A percentile compares a stretch with the other conserved stretches of the same genome.
phyloP scores from a whole-genome alignment of 2,888 invertebrate genomes.

The Athripsodes cinereus region DNA sequence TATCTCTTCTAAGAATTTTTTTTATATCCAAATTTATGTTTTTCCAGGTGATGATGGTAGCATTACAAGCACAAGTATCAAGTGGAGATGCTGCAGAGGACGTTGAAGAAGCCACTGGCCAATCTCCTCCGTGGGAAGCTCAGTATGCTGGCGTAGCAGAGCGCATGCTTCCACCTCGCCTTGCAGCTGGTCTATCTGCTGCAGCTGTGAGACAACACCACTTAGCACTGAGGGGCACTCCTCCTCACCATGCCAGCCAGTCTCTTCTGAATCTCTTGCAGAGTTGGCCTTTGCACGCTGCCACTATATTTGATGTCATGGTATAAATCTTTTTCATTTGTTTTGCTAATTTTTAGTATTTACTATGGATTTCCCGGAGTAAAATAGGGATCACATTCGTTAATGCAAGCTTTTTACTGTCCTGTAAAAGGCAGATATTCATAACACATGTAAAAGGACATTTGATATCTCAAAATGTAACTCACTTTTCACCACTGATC shows the following conservation, averaged over 20 bases:
- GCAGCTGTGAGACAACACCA: constrained; percentile 88
- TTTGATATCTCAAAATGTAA: too few species aligned
- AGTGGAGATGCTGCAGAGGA: constrained; percentile 70
- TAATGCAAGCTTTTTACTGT: too few species aligned
- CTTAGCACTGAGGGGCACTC: constrained; percentile 82
- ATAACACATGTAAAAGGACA: too few species aligned
- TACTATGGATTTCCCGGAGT: too few species aligned
- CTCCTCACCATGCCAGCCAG: constrained; percentile 81
- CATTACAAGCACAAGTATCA: constrained; percentile 89
- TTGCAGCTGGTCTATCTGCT: constrained; percentile 70
- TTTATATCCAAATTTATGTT: not conserved
- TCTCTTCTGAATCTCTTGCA: constrained; percentile 88
- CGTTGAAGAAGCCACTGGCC: constrained; percentile 42
- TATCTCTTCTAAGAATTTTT: not conserved
- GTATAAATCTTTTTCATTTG: constrained; percentile 52
- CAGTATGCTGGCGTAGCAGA: constrained; percentile 58
- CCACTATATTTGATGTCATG: constrained; percentile 93
- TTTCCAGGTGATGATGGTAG: constrained; percentile 82
- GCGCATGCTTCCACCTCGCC: constrained; percentile 77
- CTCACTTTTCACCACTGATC: too few species aligned
- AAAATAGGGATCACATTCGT: too few species aligned
- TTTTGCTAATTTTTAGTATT: too few species aligned
- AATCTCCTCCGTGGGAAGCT: constrained; percentile 19
- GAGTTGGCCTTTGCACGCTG: constrained; percentile 89
- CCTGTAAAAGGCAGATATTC: too few species aligned